Evolutionary conservation across 2,113 vertebrate genomes (phyloP), one percentile per base, ranked within the genome.

Genomic region (Corythaixoides concolor): DNA sequence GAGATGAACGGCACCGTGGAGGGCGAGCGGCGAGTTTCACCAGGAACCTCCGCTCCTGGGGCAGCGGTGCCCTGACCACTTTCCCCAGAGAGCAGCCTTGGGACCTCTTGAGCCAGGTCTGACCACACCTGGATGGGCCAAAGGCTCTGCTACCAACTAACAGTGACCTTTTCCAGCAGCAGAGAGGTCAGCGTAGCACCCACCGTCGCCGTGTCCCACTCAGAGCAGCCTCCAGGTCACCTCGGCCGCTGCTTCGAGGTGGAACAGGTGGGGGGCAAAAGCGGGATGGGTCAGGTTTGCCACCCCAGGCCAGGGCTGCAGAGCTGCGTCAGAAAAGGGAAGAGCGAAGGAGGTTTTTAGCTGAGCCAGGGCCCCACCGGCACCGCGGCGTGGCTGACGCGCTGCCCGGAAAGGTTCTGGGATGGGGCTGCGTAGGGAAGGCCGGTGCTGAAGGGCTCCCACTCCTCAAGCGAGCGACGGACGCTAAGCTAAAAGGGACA

Each of bases 141-240:
- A 47, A 66, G 70, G 45, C 41, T 18, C n/a, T 49, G 56, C 35
- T 19, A 23, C 56, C 27, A 58, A 52, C 23, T 8, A 43, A 26
- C 9, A 9, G n/a, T 4, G 60, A 56, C 67, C 35, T 52, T 12
- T 16, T 32, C 43, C 67, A 72, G 53, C 23, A 50, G 47, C 30
- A 33, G 2, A 70, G 35, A 64, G 41, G 39, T 35, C 56, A 43
- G 26, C 0, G 0, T 1, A 21, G 79, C 37, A 18, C 32, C 66
- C 41, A 2, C 0, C 1, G 1, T 8, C 69, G 47, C 66, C 47
- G 9, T 0, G 3, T 41, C n/a, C 68, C 83, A 49, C 58, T 66
- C 11, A 15, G 23, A 41, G 64, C 89, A 73, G 68, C 19, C 63
- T 41, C 59, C 27, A 5, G 9, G 2, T 17, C 60, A 11, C 70